Conservation (phyloP, 2,888 invertebrate species). For the Apotomis betuletana region DNA sequence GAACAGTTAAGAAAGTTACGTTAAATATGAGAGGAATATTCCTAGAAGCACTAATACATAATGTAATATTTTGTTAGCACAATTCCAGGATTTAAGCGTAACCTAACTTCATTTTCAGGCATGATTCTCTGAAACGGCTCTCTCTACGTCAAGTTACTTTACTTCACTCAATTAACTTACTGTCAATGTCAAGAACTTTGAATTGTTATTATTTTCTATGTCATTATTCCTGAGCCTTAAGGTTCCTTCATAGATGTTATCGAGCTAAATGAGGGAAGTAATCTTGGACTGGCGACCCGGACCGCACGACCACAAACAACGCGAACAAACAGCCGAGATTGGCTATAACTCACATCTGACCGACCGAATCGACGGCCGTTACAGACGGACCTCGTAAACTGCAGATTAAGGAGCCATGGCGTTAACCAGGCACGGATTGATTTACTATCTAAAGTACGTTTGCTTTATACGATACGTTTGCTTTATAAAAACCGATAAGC, state of each 20-base stretch:
- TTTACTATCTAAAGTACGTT: background rate
- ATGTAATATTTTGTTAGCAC: background rate
- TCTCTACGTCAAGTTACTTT: background rate
- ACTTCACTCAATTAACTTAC: background rate
- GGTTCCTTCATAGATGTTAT: background rate
- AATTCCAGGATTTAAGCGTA: background rate
- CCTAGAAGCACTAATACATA: background rate
- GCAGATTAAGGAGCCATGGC: background rate
- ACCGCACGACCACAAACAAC: constrained; percentile 2
- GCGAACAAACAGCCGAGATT: constrained; percentile 14
- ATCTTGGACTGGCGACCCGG: background rate
- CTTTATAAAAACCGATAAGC: no score
- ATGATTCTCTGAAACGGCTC: background rate
- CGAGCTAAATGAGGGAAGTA: background rate
- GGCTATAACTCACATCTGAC: constrained; percentile 9
- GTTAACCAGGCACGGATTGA: constrained; percentile 1
- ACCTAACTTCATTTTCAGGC: background rate
- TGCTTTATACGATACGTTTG: background rate
- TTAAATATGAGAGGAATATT: background rate
- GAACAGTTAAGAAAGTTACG: background rate
- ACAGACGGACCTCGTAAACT: constrained; percentile 16
- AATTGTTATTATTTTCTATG: background rate
- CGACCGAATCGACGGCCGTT: constrained; percentile 11
- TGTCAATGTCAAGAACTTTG: background rate
- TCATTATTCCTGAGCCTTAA: background rate